Evolutionary conservation across 2,113 vertebrate genomes (phyloP).

Genomic region (Theristicus caerulescens): DNA sequence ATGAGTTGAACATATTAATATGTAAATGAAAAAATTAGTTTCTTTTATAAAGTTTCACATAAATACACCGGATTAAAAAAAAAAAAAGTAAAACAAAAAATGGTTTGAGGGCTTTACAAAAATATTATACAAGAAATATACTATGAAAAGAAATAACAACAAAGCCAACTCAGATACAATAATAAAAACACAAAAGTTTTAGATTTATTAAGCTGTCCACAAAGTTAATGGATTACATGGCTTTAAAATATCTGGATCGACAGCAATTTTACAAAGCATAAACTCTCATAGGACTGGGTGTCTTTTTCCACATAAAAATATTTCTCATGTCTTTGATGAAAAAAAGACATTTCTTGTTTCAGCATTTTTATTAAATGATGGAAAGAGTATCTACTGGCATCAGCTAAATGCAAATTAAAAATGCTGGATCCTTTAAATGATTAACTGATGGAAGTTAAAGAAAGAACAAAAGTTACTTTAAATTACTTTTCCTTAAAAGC

Average conservation of each 20-base stretch:
- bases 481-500: slow-evolving; percentile 76
- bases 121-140: slow-evolving; percentile 89
- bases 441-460: slow-evolving; percentile 24
- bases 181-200: slow-evolving; percentile 78
- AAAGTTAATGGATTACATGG: slow-evolving; percentile 88
- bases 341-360: slow-evolving; percentile 77
- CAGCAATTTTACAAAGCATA: slow-evolving; percentile 89
- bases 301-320: slow-evolving; percentile 75
- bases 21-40: slow-evolving; percentile 91
- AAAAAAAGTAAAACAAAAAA: slow-evolving; percentile 66
- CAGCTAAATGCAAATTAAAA: slow-evolving; percentile 52
- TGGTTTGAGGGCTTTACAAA: slow-evolving; percentile 81
- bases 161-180: slow-evolving; percentile 80
- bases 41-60: slow-evolving; percentile 96
- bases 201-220: slow-evolving; percentile 86
- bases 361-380: slow-evolving; percentile 56
- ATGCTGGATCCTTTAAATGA: slow-evolving; percentile 71
- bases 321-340: slow-evolving; percentile 71
- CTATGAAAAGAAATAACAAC: slow-evolving; percentile 76
- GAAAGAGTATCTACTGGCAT: slow-evolving; percentile 38
- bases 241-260: slow-evolving; percentile 86
- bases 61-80: slow-evolving; percentile 83
- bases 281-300: slow-evolving; percentile 76
- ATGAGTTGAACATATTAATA: slow-evolving; percentile 91
- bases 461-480: slow-evolving; percentile 48